These are phyloP conservation scores for Tribolium freemani DNA, from an alignment of 2,888 invertebrate species.

Conservation along the genomic window DNA sequence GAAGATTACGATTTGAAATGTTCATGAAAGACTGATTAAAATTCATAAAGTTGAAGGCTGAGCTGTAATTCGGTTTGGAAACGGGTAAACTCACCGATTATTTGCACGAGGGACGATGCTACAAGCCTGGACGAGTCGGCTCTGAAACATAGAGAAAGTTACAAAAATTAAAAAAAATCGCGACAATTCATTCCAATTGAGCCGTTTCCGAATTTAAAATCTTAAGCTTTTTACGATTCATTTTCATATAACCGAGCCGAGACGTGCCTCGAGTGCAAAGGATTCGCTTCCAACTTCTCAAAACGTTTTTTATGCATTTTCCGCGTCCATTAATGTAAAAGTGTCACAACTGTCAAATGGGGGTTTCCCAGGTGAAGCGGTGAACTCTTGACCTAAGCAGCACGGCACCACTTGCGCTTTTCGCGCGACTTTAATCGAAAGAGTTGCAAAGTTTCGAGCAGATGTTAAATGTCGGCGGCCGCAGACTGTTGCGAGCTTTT, in stretches of 20 bases:
- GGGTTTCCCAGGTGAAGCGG: background rate
- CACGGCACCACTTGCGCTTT: background rate
- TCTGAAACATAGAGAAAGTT: background rate
- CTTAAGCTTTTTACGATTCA: conserved; percentile 6
- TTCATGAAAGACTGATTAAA: conserved; percentile 13
- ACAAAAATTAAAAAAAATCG: no score
- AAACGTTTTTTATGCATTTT: background rate
- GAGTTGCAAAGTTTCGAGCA: conserved; percentile 7
- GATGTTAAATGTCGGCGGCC: conserved; percentile 3
- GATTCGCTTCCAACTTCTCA: background rate
- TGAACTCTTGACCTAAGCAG: background rate
- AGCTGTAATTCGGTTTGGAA: background rate
- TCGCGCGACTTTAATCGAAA: background rate
- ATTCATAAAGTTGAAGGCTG: conserved; percentile 11
- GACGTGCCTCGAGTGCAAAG: conserved; percentile 8
- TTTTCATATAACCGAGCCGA: conserved; percentile 1
- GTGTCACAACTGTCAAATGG: background rate
- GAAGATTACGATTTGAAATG: conserved; percentile 18
- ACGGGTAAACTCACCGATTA: background rate
- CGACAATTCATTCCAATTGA: background rate
- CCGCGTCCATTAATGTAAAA: background rate
- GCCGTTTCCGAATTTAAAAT: background rate
- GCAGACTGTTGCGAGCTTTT: conserved; percentile 25
- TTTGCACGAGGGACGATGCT: background rate
- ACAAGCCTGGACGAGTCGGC: background rate